Conservation (phyloP, 2,888 invertebrate genomes). For the Agonopterix heracliana region DNA sequence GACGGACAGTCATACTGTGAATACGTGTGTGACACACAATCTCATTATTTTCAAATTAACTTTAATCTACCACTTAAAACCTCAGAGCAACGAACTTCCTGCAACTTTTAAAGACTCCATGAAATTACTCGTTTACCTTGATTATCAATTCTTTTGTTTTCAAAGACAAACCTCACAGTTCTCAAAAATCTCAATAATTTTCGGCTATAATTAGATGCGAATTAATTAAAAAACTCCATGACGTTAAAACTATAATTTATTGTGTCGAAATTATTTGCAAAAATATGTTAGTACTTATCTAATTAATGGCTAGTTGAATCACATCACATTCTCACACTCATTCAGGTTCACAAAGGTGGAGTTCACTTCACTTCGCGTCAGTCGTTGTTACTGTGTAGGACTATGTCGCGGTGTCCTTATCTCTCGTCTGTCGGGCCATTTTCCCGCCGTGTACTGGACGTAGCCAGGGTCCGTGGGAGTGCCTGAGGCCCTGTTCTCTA, state of each 20-base stretch:
- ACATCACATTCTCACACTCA: constrained; percentile 1
- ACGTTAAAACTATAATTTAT: constrained; percentile 12
- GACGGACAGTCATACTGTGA: neutral
- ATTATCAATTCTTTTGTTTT: constrained; percentile 51
- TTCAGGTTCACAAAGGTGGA: neutral
- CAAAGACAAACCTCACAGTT: constrained; percentile 17
- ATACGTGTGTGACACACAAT: constrained; percentile 40
- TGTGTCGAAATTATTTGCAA: constrained; percentile 7
- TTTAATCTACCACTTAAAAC: constrained; percentile 53
- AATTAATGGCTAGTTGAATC: constrained; percentile 10
- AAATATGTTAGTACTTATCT: constrained; percentile 10
- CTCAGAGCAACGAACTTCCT: constrained; percentile 61
- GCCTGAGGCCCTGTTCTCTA: constrained; percentile 72
- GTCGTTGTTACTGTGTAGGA: constrained; percentile 43
- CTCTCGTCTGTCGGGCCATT: constrained; percentile 77
- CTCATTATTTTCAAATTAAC: constrained; percentile 68
- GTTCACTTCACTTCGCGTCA: neutral
- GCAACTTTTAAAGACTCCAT: constrained; percentile 29
- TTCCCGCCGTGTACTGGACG: constrained; percentile 82
- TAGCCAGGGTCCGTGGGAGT: constrained; percentile 84
- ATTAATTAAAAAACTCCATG: constrained; percentile 7
- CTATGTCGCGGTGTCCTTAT: constrained; percentile 77
- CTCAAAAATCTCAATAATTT: neutral
- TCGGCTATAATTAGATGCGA: neutral
- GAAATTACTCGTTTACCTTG: constrained; percentile 40